Evolutionary conservation across 1,140 invertebrate genomes (phyloP).

Genomic region (Wiebesia pumilae): DNA sequence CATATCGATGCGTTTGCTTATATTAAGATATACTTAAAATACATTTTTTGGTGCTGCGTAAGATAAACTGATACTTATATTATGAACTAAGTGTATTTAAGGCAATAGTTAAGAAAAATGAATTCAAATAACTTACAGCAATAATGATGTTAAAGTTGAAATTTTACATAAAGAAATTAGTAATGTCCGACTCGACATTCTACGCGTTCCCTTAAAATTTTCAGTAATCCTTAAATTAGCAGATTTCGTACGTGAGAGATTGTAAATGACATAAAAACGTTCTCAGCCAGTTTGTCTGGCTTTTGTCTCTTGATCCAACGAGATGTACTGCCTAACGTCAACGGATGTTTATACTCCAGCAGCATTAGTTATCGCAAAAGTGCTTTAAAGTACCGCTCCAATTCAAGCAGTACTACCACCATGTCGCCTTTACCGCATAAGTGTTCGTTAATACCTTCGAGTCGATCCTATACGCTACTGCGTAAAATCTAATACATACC

Average conservation of each 20-base stretch:
- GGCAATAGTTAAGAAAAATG: no score
- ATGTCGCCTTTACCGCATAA: slow-evolving; percentile 1
- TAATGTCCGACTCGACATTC: neutral
- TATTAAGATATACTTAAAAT: no score
- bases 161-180: no score
- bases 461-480: neutral
- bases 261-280: neutral
- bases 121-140: no score
- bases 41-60: no score
- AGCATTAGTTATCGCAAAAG: slow-evolving; percentile 64
- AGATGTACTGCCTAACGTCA: neutral
- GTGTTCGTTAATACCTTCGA: slow-evolving; percentile 45
- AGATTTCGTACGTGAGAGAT: neutral
- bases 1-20: no score
- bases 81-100: no score
- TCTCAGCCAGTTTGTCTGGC: neutral
- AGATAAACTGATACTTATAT: no score
- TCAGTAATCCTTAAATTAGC: neutral
- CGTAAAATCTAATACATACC: slow-evolving; percentile 20
- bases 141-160: no score
- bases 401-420: slow-evolving; percentile 1
- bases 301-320: slow-evolving; percentile 3
- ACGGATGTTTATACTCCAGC: slow-evolving; percentile 19
- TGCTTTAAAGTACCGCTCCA: slow-evolving; percentile 53
- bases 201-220: neutral